phyloP scores from a whole-genome alignment of 2,113 vertebrate species.

The Centrocercus urophasianus region DNA sequence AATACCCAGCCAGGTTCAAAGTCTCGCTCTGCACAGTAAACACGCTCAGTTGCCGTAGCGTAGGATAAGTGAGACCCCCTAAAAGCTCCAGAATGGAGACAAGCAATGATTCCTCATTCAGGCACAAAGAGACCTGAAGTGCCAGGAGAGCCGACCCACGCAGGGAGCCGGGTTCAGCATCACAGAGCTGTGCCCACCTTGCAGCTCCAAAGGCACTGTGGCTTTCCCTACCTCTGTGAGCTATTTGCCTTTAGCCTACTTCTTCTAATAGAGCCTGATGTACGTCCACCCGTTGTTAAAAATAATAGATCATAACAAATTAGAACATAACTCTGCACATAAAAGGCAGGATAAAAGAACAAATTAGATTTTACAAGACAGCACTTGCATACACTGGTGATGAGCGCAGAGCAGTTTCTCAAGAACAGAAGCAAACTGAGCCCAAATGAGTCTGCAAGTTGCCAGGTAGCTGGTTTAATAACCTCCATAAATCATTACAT shows the following conservation, averaged over 20 bases:
- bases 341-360: neutral
- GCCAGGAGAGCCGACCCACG: too few species aligned
- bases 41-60: neutral
- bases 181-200: neutral
- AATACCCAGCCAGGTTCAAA: neutral
- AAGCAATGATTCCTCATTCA: neutral
- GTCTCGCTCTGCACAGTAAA: neutral
- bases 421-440: neutral
- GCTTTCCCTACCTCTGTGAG: neutral
- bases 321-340: neutral
- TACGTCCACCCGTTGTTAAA: neutral
- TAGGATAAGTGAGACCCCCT: neutral
- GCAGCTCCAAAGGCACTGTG: constrained; percentile 5
- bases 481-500: neutral
- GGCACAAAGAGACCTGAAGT: neutral
- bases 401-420: neutral
- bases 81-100: neutral
- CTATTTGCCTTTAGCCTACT: neutral
- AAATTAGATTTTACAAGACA: neutral
- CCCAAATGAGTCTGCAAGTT: constrained; percentile 2
- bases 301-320: neutral
- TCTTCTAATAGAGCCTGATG: neutral
- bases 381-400: neutral
- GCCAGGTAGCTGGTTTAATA: constrained; percentile 37
- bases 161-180: too few species aligned